Percentiles rank a stretch among this genome's conserved stretches.
These are phyloP conservation scores for Epizoanthus scotinus DNA, from an alignment of 92 coral and sea anemone genomes.

Conservation along the genomic window DNA sequence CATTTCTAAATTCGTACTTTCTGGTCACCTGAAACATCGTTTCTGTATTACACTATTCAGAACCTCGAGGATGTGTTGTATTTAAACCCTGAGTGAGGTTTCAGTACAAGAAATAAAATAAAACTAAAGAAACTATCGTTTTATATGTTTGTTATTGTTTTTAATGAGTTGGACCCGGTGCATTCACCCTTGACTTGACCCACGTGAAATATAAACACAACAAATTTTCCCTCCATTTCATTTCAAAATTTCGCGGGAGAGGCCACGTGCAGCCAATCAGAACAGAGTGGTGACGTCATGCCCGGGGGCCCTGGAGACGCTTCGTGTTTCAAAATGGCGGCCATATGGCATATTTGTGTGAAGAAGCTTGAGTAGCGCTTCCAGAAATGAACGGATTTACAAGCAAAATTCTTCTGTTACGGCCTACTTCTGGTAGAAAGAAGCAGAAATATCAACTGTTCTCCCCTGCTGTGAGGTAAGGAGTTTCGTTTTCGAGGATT, in stretches of 20 bases:
- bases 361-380: neutral
- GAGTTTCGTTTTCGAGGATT: neutral
- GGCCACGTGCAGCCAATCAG: slow-evolving; percentile 64
- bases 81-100: slow-evolving; percentile 21
- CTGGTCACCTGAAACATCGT: slow-evolving; percentile 15
- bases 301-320: slow-evolving; percentile 32
- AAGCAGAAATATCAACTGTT: slow-evolving; percentile 60
- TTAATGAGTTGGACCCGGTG: slow-evolving; percentile 1
- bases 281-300: slow-evolving; percentile 74
- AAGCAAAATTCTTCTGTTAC: slow-evolving; percentile 56
- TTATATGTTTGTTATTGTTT: slow-evolving; percentile 8
- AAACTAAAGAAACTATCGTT: slow-evolving; percentile 7
- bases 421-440: slow-evolving; percentile 66
- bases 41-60: slow-evolving; percentile 26
- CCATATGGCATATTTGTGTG: slow-evolving; percentile 77
- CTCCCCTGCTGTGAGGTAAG: slow-evolving; percentile 84
- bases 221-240: slow-evolving; percentile 47
- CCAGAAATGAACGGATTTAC: slow-evolving; percentile 74
- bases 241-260: slow-evolving; percentile 94
- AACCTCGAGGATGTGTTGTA: slow-evolving; percentile 28
- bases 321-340: slow-evolving; percentile 84
- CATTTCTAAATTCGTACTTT: slow-evolving; percentile 47
- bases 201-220: slow-evolving; percentile 75
- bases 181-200: slow-evolving; percentile 19
- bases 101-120: slow-evolving; percentile 17